A percentile compares a stretch with the other conserved stretches of the same genome.
These are phyloP conservation scores for Stenodema calcarata DNA, from an alignment of 2,888 invertebrate genomes.

Conservation along the genomic window DNA sequence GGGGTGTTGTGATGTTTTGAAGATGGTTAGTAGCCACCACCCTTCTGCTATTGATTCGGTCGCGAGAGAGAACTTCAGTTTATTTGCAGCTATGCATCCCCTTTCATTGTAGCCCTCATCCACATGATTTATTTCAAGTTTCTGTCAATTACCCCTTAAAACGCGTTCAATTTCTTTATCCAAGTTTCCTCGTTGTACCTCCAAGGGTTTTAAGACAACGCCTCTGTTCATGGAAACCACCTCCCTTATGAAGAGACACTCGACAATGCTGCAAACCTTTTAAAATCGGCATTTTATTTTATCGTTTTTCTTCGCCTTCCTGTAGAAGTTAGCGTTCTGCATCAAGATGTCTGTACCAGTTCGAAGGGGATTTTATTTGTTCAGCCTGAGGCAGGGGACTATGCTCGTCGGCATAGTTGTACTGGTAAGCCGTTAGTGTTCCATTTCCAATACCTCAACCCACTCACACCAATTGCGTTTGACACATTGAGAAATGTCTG, in stretches of 20 bases:
- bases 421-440: slow-evolving; percentile 60
- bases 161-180: not conserved
- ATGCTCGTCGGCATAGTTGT: slow-evolving; percentile 63
- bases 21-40: slow-evolving; percentile 20
- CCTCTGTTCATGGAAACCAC: not conserved
- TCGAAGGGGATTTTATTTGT: slow-evolving; percentile 57
- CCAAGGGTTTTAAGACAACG: not conserved
- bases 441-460: not conserved
- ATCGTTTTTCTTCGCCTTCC: not conserved
- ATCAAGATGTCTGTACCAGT: slow-evolving; percentile 54
- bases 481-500: no score
- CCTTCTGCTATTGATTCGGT: slow-evolving; percentile 39
- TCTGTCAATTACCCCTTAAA: not conserved
- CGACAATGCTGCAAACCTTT: not conserved
- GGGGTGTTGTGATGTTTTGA: slow-evolving; percentile 13
- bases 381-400: slow-evolving; percentile 62
- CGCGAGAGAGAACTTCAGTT: not conserved
- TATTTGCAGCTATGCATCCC: slow-evolving; percentile 30
- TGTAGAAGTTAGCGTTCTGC: no score
- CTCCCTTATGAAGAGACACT: not conserved
- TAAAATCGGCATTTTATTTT: not conserved
- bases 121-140: not conserved
- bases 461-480: not conserved
- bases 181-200: not conserved
- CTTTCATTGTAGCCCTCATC: not conserved